Evolutionary conservation across 2,888 invertebrate genomes (phyloP), one percentile per base, ranked within the genome.

Genomic region (Plemyria rubiginata): DNA sequence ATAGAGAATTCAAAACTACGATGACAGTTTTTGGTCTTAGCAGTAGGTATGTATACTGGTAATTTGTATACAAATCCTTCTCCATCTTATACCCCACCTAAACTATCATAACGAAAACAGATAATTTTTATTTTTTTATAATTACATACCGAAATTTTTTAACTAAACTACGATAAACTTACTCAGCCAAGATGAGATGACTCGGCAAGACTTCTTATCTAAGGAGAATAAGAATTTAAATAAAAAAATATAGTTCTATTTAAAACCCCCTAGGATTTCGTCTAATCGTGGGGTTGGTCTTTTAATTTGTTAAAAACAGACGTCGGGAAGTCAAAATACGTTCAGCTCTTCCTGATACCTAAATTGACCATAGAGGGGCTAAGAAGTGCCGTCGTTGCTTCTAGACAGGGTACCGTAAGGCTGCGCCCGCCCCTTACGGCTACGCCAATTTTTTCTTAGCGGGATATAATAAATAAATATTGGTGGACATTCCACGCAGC

Each of bases 131-230:
- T 60, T 63, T 65, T 60, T 51, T 32, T 54, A 29, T 56, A 54
- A 11, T 16, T 36, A 63, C 54, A 61, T 22, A 66, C 59, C 53
- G 40, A 66, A 67, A 61, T 70, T 49, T 55, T 62, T 51, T 49
- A 55, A 62, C 6, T 28, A 51, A 65, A 60, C 61, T 61, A 68
- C 58, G 54, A 57, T 66, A 38, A 70, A 71, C 70, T 70, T 71
- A 71, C 71, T 68, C 68, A 53, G 69, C 67, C 68, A 68, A 70
- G 66, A 65, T 50, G 68, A 53, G 58, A 48, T 54, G 72, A 68
- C 70, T 67, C 70, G 72, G 70, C 71, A 69, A 68, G 67, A 74
- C 67, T 72, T 75, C 74, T 74, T 73, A 73, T 76, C 77, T 76
- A 76, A 68, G 68, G 70, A 73, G 68, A 74, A 76, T 70, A 74